A percentile compares a stretch with the other conserved stretches of the same genome.
These are phyloP conservation scores for Clarias laeviceps DNA, from an alignment of 2,797 vertebrate genomes.

Conservation along the genomic window DNA sequence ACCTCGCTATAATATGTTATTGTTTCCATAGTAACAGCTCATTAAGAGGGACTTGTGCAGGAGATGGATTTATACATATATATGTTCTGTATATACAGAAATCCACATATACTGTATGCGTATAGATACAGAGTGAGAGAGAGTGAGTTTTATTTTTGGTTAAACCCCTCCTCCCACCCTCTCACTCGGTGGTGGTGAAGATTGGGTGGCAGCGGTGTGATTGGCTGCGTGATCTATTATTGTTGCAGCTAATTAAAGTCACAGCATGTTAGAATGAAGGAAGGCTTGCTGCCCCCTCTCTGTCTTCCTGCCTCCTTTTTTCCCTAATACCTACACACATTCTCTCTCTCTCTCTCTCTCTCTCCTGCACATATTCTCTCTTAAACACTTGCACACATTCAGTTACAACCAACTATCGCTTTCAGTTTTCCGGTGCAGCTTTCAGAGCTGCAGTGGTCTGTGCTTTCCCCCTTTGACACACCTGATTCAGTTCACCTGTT, in stretches of 20 bases:
- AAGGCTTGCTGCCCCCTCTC: not conserved
- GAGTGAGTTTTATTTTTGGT: too few relatives aligned
- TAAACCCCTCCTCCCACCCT: not conserved
- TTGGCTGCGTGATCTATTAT: constrained; percentile 14
- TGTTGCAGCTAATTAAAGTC: constrained; percentile 18
- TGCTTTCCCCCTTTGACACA: not conserved
- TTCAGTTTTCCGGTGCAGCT: not conserved
- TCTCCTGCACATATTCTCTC: not conserved
- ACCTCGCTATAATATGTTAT: too few relatives aligned
- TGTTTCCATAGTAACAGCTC: too few relatives aligned
- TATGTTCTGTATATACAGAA: too few relatives aligned
- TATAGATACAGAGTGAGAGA: too few relatives aligned
- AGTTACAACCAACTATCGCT: not conserved
- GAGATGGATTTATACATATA: too few relatives aligned
- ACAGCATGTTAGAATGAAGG: not conserved
- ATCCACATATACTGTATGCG: too few relatives aligned
- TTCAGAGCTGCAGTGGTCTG: too few relatives aligned
- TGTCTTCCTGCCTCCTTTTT: constrained; percentile 2
- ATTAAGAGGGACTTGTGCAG: too few relatives aligned
- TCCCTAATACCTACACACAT: not conserved
- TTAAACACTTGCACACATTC: not conserved
- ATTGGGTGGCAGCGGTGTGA: not conserved
- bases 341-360: not conserved
- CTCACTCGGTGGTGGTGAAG: not conserved
- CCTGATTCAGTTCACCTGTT: not conserved